These are phyloP conservation scores for Idaea dimidiata DNA, from an alignment of 2,888 invertebrate species.

Conservation along the genomic window DNA sequence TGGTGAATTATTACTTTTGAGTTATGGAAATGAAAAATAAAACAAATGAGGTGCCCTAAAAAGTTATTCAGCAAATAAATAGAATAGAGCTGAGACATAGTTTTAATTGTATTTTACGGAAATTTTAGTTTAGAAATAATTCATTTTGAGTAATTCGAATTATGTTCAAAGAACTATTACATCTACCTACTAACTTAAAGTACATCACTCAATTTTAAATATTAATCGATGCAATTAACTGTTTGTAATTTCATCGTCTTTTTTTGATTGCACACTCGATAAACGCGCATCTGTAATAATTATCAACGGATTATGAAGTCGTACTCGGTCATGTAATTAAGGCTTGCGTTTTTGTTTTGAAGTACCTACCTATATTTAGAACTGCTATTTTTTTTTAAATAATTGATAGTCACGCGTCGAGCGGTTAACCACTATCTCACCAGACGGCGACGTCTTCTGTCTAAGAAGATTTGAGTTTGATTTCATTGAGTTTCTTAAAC, in stretches of 20 bases:
- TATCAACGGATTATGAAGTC: slow-evolving; percentile 37
- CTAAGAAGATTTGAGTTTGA: too few species aligned
- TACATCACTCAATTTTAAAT: neutral
- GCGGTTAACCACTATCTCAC: too few species aligned
- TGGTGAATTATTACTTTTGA: neutral
- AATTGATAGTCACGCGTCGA: too few species aligned
- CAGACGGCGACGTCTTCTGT: too few species aligned
- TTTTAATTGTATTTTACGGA: too few species aligned
- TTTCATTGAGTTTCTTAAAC: too few species aligned
- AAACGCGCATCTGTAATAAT: slow-evolving; percentile 21
- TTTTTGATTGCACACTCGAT: neutral
- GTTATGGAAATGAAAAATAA: neutral
- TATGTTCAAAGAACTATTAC: neutral
- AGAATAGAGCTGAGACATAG: too few species aligned
- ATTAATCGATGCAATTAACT: slow-evolving; percentile 15
- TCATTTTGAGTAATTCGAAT: neutral
- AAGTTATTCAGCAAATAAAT: too few species aligned
- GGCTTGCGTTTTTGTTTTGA: slow-evolving; percentile 30
- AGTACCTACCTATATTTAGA: slow-evolving; percentile 1
- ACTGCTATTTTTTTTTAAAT: neutral
- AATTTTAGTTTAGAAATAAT: neutral
- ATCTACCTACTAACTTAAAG: neutral
- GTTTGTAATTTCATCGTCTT: neutral
- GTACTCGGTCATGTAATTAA: slow-evolving; percentile 36
- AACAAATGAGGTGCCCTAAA: too few species aligned